Evolutionary conservation across 2,797 vertebrate species (phyloP).

Genomic region (Megalops cyprinoides): DNA sequence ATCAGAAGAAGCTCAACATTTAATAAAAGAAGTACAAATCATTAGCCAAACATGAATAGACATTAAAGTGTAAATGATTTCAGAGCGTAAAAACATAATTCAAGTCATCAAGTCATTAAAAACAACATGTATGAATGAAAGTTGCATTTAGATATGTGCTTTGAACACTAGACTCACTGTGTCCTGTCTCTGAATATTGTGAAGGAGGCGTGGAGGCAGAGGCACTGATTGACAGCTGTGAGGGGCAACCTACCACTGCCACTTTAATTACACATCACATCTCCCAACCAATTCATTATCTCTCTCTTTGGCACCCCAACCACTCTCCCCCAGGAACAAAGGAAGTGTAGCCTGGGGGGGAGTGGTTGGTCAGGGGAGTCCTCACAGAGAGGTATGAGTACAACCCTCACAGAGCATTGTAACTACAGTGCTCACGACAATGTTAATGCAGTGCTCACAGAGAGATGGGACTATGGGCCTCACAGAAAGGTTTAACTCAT

Average conservation of each 20-base stretch:
- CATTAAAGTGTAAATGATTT: background rate
- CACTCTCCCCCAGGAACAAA: background rate
- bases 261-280: conserved; percentile 51
- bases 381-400: too few species aligned
- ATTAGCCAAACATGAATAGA: background rate
- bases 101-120: background rate
- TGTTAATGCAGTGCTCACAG: too few species aligned
- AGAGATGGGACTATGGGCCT: too few species aligned
- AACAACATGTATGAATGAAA: background rate
- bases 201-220: conserved; percentile 36
- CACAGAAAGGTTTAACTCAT: too few species aligned
- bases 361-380: too few species aligned
- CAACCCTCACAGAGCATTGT: too few species aligned
- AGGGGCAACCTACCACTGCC: conserved; percentile 71
- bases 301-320: conserved; percentile 19
- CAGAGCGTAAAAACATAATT: background rate
- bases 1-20: too few species aligned
- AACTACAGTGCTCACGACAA: too few species aligned
- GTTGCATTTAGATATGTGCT: background rate
- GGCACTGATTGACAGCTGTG: conserved; percentile 41
- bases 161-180: background rate
- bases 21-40: background rate
- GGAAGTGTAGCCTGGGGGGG: too few species aligned
- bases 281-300: conserved; percentile 54
- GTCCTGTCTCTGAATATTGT: conserved; percentile 25